These are phyloP conservation scores for Acromyrmex charruanus DNA, from an alignment of 1,140 invertebrate genomes.

Conservation along the genomic window DNA sequence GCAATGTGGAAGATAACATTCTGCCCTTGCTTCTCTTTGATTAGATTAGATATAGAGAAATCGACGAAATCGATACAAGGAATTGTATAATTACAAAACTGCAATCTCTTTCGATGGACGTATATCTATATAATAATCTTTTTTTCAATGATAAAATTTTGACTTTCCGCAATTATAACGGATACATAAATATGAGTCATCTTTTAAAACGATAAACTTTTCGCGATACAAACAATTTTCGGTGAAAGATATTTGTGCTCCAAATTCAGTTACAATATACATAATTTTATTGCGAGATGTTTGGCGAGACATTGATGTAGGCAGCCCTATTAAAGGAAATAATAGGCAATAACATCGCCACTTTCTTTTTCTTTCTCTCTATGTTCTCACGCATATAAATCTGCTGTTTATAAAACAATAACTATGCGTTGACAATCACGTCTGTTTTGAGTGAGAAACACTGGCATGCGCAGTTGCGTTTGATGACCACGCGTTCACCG, in stretches of 20 bases:
- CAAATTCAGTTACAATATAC: neutral
- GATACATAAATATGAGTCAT: neutral
- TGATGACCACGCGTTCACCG: slow-evolving; percentile 76
- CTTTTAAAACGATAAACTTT: neutral
- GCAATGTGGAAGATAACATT: neutral
- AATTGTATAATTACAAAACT: neutral
- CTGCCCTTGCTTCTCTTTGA: neutral
- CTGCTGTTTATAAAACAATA: neutral
- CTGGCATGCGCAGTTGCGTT: slow-evolving; percentile 76
- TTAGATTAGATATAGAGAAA: slow-evolving; percentile 29
- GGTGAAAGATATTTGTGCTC: neutral
- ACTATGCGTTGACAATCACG: neutral
- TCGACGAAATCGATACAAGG: neutral
- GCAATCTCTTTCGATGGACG: neutral
- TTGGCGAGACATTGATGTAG: neutral
- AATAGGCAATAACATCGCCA: neutral
- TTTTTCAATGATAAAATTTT: neutral
- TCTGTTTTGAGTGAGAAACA: slow-evolving; percentile 72
- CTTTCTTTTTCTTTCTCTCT: neutral
- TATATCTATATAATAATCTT: neutral
- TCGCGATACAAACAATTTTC: neutral
- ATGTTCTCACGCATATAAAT: neutral
- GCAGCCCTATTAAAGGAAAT: neutral
- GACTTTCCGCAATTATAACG: neutral
- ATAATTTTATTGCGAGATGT: neutral